Base-by-base conservation (phyloP, 2,113 vertebrate genomes). In the Tetrax tetrax region DNA sequence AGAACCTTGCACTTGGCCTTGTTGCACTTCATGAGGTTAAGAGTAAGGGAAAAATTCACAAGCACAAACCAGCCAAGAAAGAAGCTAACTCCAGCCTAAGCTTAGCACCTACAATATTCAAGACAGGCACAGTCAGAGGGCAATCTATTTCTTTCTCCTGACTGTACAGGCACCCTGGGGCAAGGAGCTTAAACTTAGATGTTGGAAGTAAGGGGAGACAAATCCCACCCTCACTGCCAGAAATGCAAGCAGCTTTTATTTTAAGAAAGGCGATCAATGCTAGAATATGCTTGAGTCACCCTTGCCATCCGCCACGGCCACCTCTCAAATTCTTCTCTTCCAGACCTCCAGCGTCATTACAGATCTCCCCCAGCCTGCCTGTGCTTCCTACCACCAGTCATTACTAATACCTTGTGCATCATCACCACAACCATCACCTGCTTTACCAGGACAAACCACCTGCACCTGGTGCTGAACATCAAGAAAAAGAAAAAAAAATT, bases 161-260 rank as follows among this genome's bases (percentile, higher is more conserved):
- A 65, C 54, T 63, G n/a, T 10, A 31, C 11, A 74, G 59, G 90
- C 89, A 87, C 65, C 91, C 89, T 31, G 87, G 83, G 64, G 86
- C 89, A 82, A 87, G 56, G 91, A 96, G 74, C 91, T 96, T 96
- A 97, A 96, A 95, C 54, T 72, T 66, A 89, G 77, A 96, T 75
- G 77, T 94, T 8, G 95, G 89, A 95, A 79, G 94, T 93, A 95
- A 97, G 89, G 53, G 45, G 77, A 97, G 56, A 96, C 3, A 8
- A 96, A 95, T 92, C 93, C 71, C 94, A 93, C 56, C 77, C 86
- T 94, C 69, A 51, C 72, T 53, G 95, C 51, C 83, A 91, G 2
- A 13, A 82, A 94, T 57, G 69, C 69, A 89, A 96, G 77, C 89
- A 91, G 93, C 74, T 93, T 94, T 97, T 95, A 96, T 95, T 97